Evolutionary conservation across 2,113 vertebrate species (phyloP), one percentile per base, ranked within the genome.

Genomic region (Stigmatopora nigra): DNA sequence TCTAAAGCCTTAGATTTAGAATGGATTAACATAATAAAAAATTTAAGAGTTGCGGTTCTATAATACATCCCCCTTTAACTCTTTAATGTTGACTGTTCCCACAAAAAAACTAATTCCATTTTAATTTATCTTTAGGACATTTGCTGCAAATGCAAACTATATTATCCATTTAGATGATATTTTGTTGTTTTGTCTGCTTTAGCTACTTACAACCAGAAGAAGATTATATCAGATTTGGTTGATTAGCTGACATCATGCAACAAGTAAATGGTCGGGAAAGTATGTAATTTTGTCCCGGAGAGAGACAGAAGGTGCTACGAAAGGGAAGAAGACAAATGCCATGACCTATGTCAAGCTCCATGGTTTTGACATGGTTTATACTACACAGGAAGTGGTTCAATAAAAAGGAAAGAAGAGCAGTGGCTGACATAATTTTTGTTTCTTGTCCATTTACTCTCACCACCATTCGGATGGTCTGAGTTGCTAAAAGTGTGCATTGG

Each of bases 401-500:
- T 16, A 71, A 70, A 82, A 75, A 85, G 80, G 73, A 84, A 73
- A 69, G 67, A 77, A 65, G 68, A 82, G 82, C 59, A 63, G 65
- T 19, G 64, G 68, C 45, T 36, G 69, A 61, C 25, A 1, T 4
- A 4, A 47, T 44, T 15, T 8, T 46, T 61, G 63, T 53, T 63
- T 36, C n/a, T 41, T 7, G 17, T 41, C 16, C 1, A 35, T 51
- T 62, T 59, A 72, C 71, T 71, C 61, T 66, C 65, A 60, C 63
- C 56, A 67, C 51, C 79, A 75, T 70, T 78, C 72, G 77, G 38
- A 41, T 41, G 9, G 9, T 41, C 38, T 41, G 63, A 60, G 64
- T 31, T 70, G 55, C 59, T 45, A 63, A 20, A 65, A 55, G 71
- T 66, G 74, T 65, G 67, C 70, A 59, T 46, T 13, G 59, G 71